Evolutionary conservation across 1,140 invertebrate species (phyloP).

Genomic region (Luehdorfia chinensis): DNA sequence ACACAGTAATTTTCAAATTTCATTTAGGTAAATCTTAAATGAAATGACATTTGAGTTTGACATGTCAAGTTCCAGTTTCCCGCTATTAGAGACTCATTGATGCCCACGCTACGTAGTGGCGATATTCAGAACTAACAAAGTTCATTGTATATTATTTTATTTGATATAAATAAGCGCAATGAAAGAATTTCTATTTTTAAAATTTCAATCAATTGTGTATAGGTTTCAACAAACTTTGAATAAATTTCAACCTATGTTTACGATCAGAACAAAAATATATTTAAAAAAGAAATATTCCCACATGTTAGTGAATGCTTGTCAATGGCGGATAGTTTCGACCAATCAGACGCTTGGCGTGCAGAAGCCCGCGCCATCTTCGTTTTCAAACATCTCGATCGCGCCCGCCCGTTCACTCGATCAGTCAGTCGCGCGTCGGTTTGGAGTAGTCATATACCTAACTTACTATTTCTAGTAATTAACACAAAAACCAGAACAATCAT

Average conservation of each 20-base stretch:
- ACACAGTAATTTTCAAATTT: too few relatives aligned
- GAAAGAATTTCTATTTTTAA: background rate
- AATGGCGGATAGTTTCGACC: conserved; percentile 68
- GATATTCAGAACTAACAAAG: background rate
- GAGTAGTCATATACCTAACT: conserved; percentile 74
- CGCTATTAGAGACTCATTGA: conserved; percentile 9
- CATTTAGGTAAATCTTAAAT: too few relatives aligned
- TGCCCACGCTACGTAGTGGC: conserved; percentile 3
- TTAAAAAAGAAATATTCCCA: conserved; percentile 33
- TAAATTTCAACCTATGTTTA: background rate
- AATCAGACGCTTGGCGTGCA: conserved; percentile 79
- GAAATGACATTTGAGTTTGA: too few relatives aligned
- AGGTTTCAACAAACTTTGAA: conserved; percentile 29
- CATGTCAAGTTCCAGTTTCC: conserved; percentile 16
- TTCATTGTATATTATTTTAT: conserved; percentile 4
- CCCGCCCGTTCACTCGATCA: conserved; percentile 71
- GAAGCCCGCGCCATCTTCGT: conserved; percentile 88
- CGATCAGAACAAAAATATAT: conserved; percentile 22
- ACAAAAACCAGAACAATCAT: conserved; percentile 80
- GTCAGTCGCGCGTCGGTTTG: conserved; percentile 80
- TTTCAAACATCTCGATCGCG: conserved; percentile 84
- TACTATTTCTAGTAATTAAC: conserved; percentile 68
- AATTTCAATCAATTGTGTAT: conserved; percentile 9
- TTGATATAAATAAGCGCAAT: conserved; percentile 1
- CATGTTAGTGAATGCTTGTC: conserved; percentile 51